Conservation (phyloP, 2,113 vertebrate genomes). For the Vimba vimba region DNA sequence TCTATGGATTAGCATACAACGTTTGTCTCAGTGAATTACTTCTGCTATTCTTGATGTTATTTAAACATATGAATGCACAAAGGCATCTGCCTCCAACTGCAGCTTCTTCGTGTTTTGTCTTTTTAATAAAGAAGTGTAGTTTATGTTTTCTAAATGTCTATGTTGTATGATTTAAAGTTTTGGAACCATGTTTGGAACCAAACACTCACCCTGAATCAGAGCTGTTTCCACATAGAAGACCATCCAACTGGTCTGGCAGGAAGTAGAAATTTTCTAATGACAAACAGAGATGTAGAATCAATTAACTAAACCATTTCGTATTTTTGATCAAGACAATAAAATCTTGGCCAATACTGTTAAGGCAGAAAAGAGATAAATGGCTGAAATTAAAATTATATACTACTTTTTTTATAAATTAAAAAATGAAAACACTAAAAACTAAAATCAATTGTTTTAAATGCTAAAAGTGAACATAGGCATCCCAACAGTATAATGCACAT, state of each 20-base stretch:
- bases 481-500: not conserved
- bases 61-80: not conserved
- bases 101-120: not conserved
- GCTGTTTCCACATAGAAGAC: constrained; percentile 95
- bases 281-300: constrained; percentile 42
- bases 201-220: constrained; percentile 92
- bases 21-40: not conserved
- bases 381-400: not conserved
- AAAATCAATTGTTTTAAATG: not conserved
- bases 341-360: not conserved
- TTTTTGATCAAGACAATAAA: not conserved
- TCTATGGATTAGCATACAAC: not conserved
- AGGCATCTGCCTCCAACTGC: not conserved
- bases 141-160: not conserved
- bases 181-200: constrained; percentile 12
- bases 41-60: not conserved
- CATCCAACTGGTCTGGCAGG: constrained; percentile 83
- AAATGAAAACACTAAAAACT: no score
- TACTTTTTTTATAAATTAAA: no score
- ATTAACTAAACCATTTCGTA: constrained; percentile 6
- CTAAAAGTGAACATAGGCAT: not conserved
- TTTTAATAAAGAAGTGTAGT: not conserved
- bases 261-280: constrained; percentile 92
- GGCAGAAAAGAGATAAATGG: not conserved
- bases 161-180: not conserved